Evolutionary conservation across 2,797 vertebrate species (phyloP).

Genomic region (Typhlichthys eigenmanni): DNA sequence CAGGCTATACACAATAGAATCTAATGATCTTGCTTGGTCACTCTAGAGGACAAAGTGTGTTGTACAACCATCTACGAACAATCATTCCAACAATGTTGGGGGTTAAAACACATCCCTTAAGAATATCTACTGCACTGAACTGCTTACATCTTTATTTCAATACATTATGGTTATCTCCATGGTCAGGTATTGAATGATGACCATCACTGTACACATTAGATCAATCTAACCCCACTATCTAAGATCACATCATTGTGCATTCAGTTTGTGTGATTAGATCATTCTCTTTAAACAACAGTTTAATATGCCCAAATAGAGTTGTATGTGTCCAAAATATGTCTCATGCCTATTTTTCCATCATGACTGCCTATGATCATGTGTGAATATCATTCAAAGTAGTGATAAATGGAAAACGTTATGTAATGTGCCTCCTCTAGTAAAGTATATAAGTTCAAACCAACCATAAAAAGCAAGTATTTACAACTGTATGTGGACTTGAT

Average conservation of each 20-base stretch:
- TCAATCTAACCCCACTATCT: constrained; percentile 35
- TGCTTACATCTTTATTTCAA: constrained; percentile 5
- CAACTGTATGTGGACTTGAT: no score
- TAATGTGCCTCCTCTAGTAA: constrained; percentile 34
- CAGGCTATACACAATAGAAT: background rate
- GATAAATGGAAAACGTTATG: constrained; percentile 61
- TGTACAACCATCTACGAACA: no score
- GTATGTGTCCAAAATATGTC: constrained; percentile 32
- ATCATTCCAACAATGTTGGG: constrained; percentile 1
- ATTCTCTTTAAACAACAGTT: constrained; percentile 37
- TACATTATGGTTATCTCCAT: constrained; percentile 12
- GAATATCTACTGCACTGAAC: background rate
- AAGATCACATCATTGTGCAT: constrained; percentile 36
- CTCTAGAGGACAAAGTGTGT: no score
- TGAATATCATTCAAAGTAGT: constrained; percentile 20
- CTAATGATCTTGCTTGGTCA: background rate
- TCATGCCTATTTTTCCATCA: constrained; percentile 28
- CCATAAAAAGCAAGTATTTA: constrained; percentile 16
- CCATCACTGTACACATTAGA: background rate
- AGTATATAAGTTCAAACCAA: constrained; percentile 24
- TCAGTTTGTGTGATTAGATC: constrained; percentile 40
- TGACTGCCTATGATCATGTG: constrained; percentile 10
- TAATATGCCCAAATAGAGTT: constrained; percentile 27
- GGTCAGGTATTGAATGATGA: background rate
- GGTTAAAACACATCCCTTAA: constrained; percentile 15